Evolutionary conservation across 2,797 vertebrate species (phyloP), one percentile per base, ranked within the genome.

Genomic region (Neosalanx taihuensis): DNA sequence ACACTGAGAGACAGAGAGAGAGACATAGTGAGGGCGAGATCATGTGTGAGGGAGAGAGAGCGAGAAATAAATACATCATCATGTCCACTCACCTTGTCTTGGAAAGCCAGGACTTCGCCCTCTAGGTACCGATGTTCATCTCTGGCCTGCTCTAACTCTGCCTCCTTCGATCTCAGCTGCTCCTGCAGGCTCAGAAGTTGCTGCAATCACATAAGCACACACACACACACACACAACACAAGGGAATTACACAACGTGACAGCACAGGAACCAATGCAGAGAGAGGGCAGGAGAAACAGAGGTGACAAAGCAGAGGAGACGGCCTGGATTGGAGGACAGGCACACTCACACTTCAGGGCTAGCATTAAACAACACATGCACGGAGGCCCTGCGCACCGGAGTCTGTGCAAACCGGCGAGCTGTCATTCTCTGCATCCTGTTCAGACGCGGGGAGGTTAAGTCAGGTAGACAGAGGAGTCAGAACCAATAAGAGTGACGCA

Each of bases 141-240:
- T 81, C 91, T 94, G 0, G 95, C 94, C 86, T 95, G 94, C 72
- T 98, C 95, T 85, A 99, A 75, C 84, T 98, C 96, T 0, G 90
- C 91, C 67, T 98, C 96, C 75, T 96, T 97, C 72, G 86, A 94
- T 72, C 91, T 93, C 87, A 97, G 85, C 86, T 96, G 94, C 70
- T 97, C 95, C 84, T 97, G 96, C 73, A 99, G 94, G 66, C 88
- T 93, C 77, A 95, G 83, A 73, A 99, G 85, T 93, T 98, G 96
- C 97, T 98, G 89, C 35, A 74, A 57, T n/a, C 49, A 69, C 30
- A 68, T 7, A 68, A 4, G 35, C 53, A 68, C 53, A 68, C 30
- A 35, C 30, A 33, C 51, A 56, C 51, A n/a, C 49, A 53, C 37
- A 67, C 65, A 51, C 46, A 31, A 68, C 51, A 29, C 65, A 67